Conservation (phyloP, 2,113 vertebrate genomes). For the Rafetus swinhoei region DNA sequence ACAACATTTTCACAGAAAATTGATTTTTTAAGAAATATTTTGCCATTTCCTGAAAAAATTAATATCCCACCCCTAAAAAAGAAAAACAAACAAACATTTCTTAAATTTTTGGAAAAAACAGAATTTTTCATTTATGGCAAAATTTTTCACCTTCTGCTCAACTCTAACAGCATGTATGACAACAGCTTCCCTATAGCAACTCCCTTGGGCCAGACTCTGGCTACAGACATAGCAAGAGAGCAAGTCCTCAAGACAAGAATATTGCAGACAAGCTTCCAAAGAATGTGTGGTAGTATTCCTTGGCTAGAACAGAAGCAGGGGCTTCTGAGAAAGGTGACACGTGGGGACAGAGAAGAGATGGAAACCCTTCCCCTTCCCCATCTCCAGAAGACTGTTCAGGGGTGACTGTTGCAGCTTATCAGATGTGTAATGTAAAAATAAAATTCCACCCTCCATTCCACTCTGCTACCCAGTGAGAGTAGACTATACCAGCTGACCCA, state of each 20-base stretch:
- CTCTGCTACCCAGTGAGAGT: background rate
- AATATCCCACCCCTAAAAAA: background rate
- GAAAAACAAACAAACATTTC: background rate
- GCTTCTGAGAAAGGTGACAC: background rate
- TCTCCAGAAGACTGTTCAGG: background rate
- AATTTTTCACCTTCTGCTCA: background rate
- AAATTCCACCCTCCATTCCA: background rate
- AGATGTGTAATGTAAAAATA: background rate
- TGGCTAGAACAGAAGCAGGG: background rate
- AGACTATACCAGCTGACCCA: rapidly evolving
- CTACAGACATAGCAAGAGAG: background rate
- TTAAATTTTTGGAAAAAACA: background rate
- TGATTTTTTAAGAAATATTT: background rate
- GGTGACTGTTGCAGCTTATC: background rate
- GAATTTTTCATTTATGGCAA: background rate
- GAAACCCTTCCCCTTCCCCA: background rate
- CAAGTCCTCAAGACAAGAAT: background rate
- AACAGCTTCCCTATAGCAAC: background rate
- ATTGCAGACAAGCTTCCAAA: background rate
- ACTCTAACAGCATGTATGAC: background rate
- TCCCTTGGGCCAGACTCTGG: background rate
- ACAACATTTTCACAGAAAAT: background rate
- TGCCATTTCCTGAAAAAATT: background rate
- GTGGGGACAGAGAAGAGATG: background rate
- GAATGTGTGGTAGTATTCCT: background rate